Conservation (phyloP, 2,888 invertebrate species). For the Archaeoteleia sp. region DNA sequence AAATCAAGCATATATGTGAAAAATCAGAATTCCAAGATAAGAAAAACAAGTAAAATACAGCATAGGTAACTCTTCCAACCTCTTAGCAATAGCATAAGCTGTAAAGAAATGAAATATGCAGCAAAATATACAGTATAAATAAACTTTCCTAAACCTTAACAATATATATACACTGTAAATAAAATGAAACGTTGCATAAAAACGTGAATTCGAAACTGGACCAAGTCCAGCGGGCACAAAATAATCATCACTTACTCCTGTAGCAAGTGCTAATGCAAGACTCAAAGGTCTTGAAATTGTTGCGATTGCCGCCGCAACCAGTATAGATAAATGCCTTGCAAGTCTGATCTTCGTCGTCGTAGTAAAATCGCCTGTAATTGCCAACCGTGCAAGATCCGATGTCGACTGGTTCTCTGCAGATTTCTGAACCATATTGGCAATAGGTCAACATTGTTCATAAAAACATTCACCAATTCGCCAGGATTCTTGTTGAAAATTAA, state of each 20-base stretch:
- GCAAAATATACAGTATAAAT: no score
- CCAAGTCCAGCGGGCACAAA: no score
- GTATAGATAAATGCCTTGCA: constrained; percentile 89
- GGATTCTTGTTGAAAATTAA: constrained; percentile 2
- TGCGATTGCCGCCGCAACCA: constrained; percentile 91
- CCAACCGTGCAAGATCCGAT: constrained; percentile 79
- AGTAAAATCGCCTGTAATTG: constrained; percentile 82
- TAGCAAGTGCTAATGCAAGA: constrained; percentile 81
- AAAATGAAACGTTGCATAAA: no score
- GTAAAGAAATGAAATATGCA: no score
- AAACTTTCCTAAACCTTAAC: no score
- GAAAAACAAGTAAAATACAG: no score
- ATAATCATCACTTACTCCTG: constrained; percentile 69
- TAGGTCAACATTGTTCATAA: constrained; percentile 18
- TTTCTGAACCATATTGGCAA: constrained; percentile 75
- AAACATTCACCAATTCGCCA: constrained; percentile 1
- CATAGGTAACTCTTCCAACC: no score
- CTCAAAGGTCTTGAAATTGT: constrained; percentile 86
- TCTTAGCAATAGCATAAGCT: no score
- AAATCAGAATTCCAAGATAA: no score
- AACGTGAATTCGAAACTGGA: no score
- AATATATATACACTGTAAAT: no score
- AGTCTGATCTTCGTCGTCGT: constrained; percentile 80
- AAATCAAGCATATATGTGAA: no score
- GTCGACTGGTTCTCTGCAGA: constrained; percentile 81